These are phyloP conservation scores for Elmis aenea DNA, from an alignment of 2,888 invertebrate species.

Conservation along the genomic window DNA sequence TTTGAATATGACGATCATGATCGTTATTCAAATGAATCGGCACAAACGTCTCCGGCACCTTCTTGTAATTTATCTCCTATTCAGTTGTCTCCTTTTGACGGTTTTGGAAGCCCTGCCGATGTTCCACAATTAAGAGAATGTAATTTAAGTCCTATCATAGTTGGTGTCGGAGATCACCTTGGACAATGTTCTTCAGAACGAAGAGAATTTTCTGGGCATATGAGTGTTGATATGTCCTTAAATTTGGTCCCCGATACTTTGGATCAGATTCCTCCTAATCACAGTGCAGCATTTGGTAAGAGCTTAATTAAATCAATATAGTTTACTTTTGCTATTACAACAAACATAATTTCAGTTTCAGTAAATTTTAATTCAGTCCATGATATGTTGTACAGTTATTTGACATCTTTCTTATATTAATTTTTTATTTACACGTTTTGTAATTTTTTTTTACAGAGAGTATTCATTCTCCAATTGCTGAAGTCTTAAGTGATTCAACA, in stretches of 20 bases:
- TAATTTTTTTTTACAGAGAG: conserved; percentile 6
- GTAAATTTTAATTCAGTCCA: background rate
- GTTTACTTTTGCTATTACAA: too few species aligned
- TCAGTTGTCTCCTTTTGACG: conserved; percentile 30
- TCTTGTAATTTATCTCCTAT: conserved; percentile 33
- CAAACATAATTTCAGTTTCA: background rate
- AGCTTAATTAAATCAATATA: too few species aligned
- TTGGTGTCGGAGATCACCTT: conserved; percentile 21
- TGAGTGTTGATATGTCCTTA: conserved; percentile 51
- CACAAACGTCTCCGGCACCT: conserved; percentile 30
- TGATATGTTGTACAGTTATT: background rate
- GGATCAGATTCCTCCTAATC: conserved; percentile 22
- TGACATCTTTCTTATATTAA: too few species aligned
- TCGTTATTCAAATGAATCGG: conserved; percentile 13
- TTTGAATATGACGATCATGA: conserved; percentile 34
- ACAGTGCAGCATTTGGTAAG: conserved; percentile 26
- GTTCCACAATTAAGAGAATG: conserved; percentile 23
- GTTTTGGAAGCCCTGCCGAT: conserved; percentile 19
- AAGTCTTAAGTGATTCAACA: conserved; percentile 30
- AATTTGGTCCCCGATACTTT: conserved; percentile 44
- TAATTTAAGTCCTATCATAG: conserved; percentile 25
- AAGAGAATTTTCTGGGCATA: conserved; percentile 52
- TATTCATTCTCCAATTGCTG: conserved; percentile 17
- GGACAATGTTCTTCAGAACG: conserved; percentile 50
- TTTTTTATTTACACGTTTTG: background rate